Base-by-base conservation (phyloP, 2,888 invertebrate species). In the Megalurothrips usitatus region DNA sequence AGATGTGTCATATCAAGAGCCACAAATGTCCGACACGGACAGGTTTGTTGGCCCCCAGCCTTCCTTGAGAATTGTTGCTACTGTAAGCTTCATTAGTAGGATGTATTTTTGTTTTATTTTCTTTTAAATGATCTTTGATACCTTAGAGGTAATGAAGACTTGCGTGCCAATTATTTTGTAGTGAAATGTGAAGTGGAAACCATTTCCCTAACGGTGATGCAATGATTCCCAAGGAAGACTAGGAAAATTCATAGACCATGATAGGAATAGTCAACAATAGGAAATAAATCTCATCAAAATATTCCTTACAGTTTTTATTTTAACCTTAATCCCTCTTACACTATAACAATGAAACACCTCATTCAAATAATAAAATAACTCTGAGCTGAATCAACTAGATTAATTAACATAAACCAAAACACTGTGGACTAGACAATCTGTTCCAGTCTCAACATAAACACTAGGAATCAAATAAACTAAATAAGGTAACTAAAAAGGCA, bases 281-380 rank as follows among this genome's bases (percentile, higher is more conserved):
- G 68, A 26, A 75, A 75, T 75, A 75, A 75, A 75, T 75, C 68
- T 75, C 68, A 75, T 75, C 68, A 75, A 75, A 75, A 75, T 75
- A 26, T 43, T 43, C 34, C 6, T 43, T 43, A 75, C 26, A 26
- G n/a, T 17, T 17, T 58, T 9, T 26, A 26, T 75, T 75, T 75
- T 10, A 8, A 14, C 19, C 17, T 14, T 19, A 58, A n/a, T 26
- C 68, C 26, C 26, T 23, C 6, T 26, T 2, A 23, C 9, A 75
- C 23, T 23, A 68, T 23, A n/a, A 68, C 23, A 43, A 43, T 43
- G 34, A 43, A 43, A 43, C 34, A 43, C 34, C 2, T 6, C 23
- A 8, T 11, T 26, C 26, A n/a, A 68, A 23, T 52, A 2, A 52
- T 52, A n/a, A 4, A 52, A 1, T 17, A 52, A 52, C 52, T 14